Evolutionary conservation across 1,140 invertebrate species (phyloP).

Genomic region (Physella acuta): DNA sequence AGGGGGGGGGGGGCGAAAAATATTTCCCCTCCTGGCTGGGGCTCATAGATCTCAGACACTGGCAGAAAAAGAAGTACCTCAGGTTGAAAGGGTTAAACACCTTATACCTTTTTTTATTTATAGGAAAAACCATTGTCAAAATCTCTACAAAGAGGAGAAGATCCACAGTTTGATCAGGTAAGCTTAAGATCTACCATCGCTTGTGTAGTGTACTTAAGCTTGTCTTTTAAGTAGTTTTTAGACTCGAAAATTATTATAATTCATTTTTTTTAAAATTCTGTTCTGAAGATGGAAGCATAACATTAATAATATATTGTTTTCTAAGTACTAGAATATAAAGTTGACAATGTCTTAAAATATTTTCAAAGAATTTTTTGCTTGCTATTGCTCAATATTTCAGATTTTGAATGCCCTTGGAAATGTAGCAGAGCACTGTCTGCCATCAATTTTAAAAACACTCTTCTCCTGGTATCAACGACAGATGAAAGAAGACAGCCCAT

Average conservation of each 20-base stretch:
- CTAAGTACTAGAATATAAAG: background rate
- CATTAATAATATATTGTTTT: background rate
- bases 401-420: slow-evolving; percentile 88
- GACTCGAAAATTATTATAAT: too few relatives aligned
- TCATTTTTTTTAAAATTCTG: too few relatives aligned
- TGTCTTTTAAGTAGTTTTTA: too few relatives aligned
- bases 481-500: slow-evolving; percentile 64
- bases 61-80: too few relatives aligned
- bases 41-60: too few relatives aligned
- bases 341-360: background rate
- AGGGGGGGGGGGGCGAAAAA: too few relatives aligned
- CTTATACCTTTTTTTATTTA: slow-evolving; percentile 23
- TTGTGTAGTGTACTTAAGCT: too few relatives aligned
- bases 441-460: slow-evolving; percentile 88
- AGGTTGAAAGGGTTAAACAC: too few relatives aligned
- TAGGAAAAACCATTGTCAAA: slow-evolving; percentile 86
- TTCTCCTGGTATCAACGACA: slow-evolving; percentile 96
- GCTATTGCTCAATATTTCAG: slow-evolving; percentile 36
- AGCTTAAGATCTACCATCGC: too few relatives aligned
- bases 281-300: too few relatives aligned
- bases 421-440: slow-evolving; percentile 94
- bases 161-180: slow-evolving; percentile 87
- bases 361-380: too few relatives aligned
- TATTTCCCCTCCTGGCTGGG: too few relatives aligned
- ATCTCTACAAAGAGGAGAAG: slow-evolving; percentile 91